These are phyloP conservation scores for Capromys pilorides DNA, from an alignment of 2,797 vertebrate genomes.

Conservation along the genomic window DNA sequence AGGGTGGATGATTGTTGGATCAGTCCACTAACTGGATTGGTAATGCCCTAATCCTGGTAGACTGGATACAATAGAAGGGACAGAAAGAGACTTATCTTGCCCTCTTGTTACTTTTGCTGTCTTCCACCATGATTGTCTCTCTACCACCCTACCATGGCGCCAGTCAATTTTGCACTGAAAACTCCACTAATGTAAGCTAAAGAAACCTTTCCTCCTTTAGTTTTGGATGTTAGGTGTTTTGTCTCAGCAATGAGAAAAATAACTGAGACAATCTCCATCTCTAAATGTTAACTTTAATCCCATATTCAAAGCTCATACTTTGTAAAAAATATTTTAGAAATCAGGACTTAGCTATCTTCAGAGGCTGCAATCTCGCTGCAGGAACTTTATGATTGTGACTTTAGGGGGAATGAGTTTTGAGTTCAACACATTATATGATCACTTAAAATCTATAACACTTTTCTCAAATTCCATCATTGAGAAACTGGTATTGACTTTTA, in stretches of 20 bases:
- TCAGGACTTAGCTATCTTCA: not conserved
- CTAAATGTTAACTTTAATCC: not conserved
- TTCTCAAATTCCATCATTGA: conserved; percentile 1
- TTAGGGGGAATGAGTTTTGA: conserved; percentile 8
- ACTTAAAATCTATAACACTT: not conserved
- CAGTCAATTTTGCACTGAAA: not conserved
- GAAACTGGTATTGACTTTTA: not conserved
- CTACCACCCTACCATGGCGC: not conserved
- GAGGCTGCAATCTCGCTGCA: not conserved
- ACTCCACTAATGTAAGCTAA: not conserved
- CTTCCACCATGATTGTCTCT: not conserved
- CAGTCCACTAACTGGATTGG: not conserved
- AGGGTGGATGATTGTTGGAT: not conserved
- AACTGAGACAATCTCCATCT: not conserved
- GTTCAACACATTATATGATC: not conserved
- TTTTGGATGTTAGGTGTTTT: not conserved
- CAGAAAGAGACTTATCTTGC: not conserved
- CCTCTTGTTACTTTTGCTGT: not conserved
- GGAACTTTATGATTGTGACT: not conserved
- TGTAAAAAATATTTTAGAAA: not conserved
- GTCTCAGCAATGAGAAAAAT: not conserved
- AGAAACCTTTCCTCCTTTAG: not conserved
- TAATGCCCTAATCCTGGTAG: not conserved
- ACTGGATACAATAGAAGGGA: not conserved
- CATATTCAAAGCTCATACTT: not conserved